Base-by-base conservation (phyloP, 53 echinoderm and acorn worm genomes). In the Astropecten irregularis region DNA sequence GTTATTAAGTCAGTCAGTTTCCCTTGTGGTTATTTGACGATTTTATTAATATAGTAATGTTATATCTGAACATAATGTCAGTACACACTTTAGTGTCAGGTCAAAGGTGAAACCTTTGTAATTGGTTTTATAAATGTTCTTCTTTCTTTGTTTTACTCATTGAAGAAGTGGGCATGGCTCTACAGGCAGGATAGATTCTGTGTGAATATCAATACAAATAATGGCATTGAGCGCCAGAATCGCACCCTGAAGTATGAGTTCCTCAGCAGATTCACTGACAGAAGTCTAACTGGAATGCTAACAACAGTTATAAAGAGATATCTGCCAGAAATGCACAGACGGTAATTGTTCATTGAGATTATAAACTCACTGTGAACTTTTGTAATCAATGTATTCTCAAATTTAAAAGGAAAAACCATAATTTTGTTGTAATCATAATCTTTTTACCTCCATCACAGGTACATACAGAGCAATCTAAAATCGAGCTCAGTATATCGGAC, bases 171-270 rank as follows among this genome's bases (percentile, higher is more conserved):
- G 88, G 85, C 64, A 37, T 59, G 71, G 61, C 21, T 56, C 60
- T 88, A 51, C 58, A 61, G 82, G 9, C 61, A 55, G 15, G 32
- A 70, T 39, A 56, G 88, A 6, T 59, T 82, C 2, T 19, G 38
- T 19, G 29, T 21, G n/a, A 59, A 26, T 9, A 33, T 88, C 20
- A 88, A 88, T 71, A 88, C 88, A 15, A 88, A 82, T 31, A 82
- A 88, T 56, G 88, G 88, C 48, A 70, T 88, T 69, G 82, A 88
- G 33, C 70, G 82, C 4, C 88, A 88, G 52, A 82, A 88, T 25
- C 42, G 82, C 1, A 69, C 47, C 22, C 28, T 88, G 28, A 82
- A 82, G 74, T 36, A 88, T 33, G 82, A 82, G 18, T 87, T 77
- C 66, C 47, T 85, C 5, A 23, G 26, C 7, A 76, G 42, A 36